phyloP scores from a whole-genome alignment of 2,113 vertebrate genomes.

The Stigmatopora nigra region DNA sequence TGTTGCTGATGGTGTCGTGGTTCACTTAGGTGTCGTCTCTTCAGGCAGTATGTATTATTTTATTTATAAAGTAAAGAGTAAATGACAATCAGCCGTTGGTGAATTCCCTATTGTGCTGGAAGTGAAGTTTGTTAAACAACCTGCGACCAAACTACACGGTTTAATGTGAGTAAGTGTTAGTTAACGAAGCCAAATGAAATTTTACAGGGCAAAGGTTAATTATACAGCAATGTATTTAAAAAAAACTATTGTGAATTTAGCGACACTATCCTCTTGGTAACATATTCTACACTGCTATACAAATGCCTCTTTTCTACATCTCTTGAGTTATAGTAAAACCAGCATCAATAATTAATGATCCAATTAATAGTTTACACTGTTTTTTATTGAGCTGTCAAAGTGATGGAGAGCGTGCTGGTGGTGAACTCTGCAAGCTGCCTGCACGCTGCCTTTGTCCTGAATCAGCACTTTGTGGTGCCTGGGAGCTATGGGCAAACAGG shows the following conservation, averaged over 20 bases:
- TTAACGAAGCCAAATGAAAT: neutral
- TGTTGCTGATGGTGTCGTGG: neutral
- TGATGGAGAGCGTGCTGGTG: slow-evolving; percentile 70
- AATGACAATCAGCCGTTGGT: neutral
- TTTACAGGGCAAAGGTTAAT: neutral
- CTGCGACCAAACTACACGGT: neutral
- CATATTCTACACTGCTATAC: slow-evolving; percentile 46
- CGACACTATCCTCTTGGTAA: slow-evolving; percentile 19
- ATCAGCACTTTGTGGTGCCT: slow-evolving; percentile 68
- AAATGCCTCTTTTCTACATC: slow-evolving; percentile 41
- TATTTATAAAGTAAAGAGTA: too few species aligned
- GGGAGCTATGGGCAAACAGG: slow-evolving; percentile 42
- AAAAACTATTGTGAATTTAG: neutral
- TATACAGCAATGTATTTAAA: neutral
- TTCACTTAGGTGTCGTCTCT: neutral
- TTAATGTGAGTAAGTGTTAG: neutral
- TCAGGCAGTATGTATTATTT: neutral
- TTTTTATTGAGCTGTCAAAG: slow-evolving; percentile 81
- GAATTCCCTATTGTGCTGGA: neutral
- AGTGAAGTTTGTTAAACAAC: neutral
- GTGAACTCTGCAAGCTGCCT: slow-evolving; percentile 50
- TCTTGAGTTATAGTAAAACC: slow-evolving; percentile 66
- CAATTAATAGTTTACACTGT: slow-evolving; percentile 81
- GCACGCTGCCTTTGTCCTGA: slow-evolving; percentile 58
- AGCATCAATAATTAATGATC: slow-evolving; percentile 81